Evolutionary conservation across 53 echinoderm and acorn worm genomes (phyloP), one percentile per base, ranked within the genome.

Genomic region (Holothuria scabra): DNA sequence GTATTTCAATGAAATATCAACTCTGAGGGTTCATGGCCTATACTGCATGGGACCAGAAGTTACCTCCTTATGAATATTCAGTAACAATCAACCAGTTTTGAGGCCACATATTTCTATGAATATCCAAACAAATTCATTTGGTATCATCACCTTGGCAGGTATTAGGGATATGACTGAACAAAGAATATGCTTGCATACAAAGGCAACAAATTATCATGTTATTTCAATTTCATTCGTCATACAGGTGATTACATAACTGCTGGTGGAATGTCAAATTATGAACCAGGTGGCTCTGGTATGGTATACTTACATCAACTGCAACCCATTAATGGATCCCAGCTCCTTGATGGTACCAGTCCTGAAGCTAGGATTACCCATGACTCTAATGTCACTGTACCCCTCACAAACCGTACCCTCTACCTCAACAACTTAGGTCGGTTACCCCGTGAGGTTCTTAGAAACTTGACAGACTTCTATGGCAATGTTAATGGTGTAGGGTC

Each of bases 231-330:
- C 18, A 65, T 65, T 65, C 28, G 0, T 61, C 62, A 61, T 78
- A 5, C 37, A 95, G 95, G 95, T 65, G 90, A 93, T 57, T 95
- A 92, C 59, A 74, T 89, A 46, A 90, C 90, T 31, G 88, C 86
- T 32, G 95, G 95, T 65, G 90, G 95, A 38, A 74, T 31, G 31
- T 84, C 90, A 23, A 56, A 65, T 38, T 90, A 85, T 86, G 95
- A 95, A 71, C 90, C 95, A 1, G 95, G 95, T 11, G 95, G 95
- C 33, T 88, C 95, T 30, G 95, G 95, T 12, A 92, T 92, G 38
- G 84, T 95, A 28, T 95, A 95, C 75, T 70, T 95, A 28, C 92
- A 95, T 84, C 90, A 89, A 62, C 92, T 95, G 32, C 95, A 95
- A 86, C 86, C 90, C 8, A 59, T 81, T 6, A 95, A 95, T 71